A percentile compares a stretch with the other conserved stretches of the same genome.
Evolutionary conservation across 2,888 invertebrate species (phyloP).

Genomic region (Dilophus febrilis): DNA sequence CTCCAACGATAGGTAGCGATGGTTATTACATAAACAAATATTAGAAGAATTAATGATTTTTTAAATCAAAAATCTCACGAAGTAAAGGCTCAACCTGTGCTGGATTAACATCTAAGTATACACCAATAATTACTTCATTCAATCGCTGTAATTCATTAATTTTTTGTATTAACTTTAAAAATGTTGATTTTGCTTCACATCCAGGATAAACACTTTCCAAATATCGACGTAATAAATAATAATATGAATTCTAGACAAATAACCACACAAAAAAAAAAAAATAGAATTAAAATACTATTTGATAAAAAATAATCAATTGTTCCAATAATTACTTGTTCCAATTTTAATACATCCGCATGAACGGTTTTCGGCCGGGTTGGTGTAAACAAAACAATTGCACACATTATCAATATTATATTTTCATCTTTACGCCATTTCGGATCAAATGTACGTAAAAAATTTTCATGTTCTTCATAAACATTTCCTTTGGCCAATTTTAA

Average conservation of each 20-base stretch:
- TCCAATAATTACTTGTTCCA: conserved; percentile 53
- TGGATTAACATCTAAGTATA: conserved; percentile 85
- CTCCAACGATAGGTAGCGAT: too few relatives aligned
- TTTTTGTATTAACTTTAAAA: conserved; percentile 76
- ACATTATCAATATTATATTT: conserved; percentile 76
- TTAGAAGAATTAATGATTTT: conserved; percentile 36
- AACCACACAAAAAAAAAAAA: conserved; percentile 6
- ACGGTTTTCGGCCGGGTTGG: conserved; percentile 65
- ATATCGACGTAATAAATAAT: conserved; percentile 69
- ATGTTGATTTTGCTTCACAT: conserved; percentile 75
- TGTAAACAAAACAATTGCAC: conserved; percentile 79
- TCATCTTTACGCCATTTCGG: conserved; percentile 73
- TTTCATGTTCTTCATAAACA: conserved; percentile 72
- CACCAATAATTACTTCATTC: conserved; percentile 80
- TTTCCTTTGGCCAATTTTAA: conserved; percentile 81
- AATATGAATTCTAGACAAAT: conserved; percentile 71
- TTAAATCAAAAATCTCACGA: conserved; percentile 89
- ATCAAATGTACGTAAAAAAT: conserved; percentile 73
- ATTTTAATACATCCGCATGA: conserved; percentile 66
- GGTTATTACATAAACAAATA: not conserved
- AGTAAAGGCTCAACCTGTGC: conserved; percentile 78
- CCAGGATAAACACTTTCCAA: conserved; percentile 68
- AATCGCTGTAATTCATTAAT: conserved; percentile 76
- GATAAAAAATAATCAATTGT: not conserved
- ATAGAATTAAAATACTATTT: not conserved